Evolutionary conservation across 2,113 vertebrate species (phyloP).

Genomic region (Marcusenius ussheri): DNA sequence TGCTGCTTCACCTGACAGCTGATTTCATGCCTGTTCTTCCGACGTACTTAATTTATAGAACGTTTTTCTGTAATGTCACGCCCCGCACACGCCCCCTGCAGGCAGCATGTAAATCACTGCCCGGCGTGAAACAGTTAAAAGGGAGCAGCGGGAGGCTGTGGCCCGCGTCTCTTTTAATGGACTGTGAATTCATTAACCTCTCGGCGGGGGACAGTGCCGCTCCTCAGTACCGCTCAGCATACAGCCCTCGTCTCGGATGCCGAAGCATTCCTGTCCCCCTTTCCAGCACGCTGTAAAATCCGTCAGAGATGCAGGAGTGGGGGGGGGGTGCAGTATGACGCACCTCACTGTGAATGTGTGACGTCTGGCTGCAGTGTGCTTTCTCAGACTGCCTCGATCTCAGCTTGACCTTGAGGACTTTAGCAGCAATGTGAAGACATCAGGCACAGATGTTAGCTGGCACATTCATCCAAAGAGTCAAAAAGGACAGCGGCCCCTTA

Average conservation of each 20-base stretch:
- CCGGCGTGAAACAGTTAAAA: background rate
- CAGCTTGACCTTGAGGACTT: constrained; percentile 13
- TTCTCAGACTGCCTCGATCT: background rate
- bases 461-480: background rate
- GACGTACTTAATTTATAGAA: background rate
- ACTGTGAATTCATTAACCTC: constrained; percentile 14
- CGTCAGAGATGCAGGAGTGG: background rate
- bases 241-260: background rate
- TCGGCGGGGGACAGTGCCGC: background rate
- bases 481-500: background rate
- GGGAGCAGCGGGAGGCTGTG: background rate
- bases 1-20: background rate
- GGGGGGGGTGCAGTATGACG: background rate
- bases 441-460: background rate
- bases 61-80: background rate
- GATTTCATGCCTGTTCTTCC: background rate
- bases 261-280: background rate
- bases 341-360: background rate
- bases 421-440: background rate
- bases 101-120: background rate
- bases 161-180: background rate
- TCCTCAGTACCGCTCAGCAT: background rate
- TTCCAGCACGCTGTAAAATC: background rate
- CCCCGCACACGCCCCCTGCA: background rate
- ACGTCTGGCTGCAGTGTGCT: background rate